These are phyloP conservation scores for Gavialis gangeticus DNA, from an alignment of 2,113 vertebrate species.

Conservation along the genomic window DNA sequence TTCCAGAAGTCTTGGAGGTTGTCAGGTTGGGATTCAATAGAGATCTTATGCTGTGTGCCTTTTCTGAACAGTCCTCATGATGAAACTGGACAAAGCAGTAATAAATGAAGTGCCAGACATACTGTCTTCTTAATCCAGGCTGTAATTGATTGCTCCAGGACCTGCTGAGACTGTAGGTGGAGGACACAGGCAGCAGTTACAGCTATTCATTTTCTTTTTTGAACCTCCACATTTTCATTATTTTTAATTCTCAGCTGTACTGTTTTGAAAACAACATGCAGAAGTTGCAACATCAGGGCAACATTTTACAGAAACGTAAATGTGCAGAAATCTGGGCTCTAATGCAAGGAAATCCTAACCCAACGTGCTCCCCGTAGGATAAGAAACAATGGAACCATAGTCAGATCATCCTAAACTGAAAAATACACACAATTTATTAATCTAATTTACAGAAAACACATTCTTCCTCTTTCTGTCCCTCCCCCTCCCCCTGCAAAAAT, in stretches of 20 bases:
- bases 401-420: not conserved
- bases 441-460: conserved; percentile 19
- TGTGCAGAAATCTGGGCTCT: not conserved
- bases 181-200: not conserved
- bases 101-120: not conserved
- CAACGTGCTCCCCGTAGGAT: not conserved
- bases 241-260: not conserved
- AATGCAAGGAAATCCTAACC: conserved; percentile 6
- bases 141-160: not conserved
- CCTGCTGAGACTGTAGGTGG: not conserved
- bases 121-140: not conserved
- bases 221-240: not conserved
- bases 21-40: not conserved
- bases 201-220: not conserved
- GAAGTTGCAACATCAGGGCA: not conserved
- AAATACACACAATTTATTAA: conserved; percentile 1
- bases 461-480: not conserved
- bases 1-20: not conserved
- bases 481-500: not conserved
- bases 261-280: not conserved
- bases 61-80: not conserved
- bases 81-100: not conserved
- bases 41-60: not conserved
- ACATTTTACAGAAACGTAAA: conserved; percentile 6
- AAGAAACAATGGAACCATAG: not conserved